Conservation (phyloP, 2,888 invertebrate genomes). For the Embidobia sp. region DNA sequence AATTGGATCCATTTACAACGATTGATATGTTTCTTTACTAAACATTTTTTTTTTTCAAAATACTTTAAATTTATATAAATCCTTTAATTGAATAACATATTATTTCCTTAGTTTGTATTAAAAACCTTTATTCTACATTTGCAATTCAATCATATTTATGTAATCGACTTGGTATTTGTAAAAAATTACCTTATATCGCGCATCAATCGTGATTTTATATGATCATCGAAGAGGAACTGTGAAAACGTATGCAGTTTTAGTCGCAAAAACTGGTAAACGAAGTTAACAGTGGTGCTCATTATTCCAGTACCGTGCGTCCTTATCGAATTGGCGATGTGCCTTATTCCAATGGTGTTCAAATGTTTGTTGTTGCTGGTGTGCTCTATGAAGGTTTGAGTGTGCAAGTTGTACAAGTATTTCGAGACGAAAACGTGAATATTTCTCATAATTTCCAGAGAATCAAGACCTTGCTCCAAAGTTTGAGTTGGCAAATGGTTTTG, state of each 20-base stretch:
- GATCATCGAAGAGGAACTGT: constrained; percentile 98
- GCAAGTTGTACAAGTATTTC: constrained; percentile 96
- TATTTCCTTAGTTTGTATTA: too few species aligned
- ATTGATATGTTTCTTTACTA: too few species aligned
- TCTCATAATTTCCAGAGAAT: constrained; percentile 98
- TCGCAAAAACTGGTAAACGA: constrained; percentile 95
- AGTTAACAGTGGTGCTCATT: constrained; percentile 96
- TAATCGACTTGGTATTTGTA: too few species aligned
- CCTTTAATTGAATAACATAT: constrained; percentile 3
- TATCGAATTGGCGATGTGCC: constrained; percentile 98
- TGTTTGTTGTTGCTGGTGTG: constrained; percentile 95
- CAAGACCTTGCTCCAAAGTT: constrained; percentile 97
- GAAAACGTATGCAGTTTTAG: constrained; percentile 97
- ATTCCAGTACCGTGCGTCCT: constrained; percentile 98
- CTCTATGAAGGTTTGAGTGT: constrained; percentile 98
- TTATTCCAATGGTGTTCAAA: constrained; percentile 96
- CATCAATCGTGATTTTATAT: constrained; percentile 95
- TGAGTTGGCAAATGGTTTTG: constrained; percentile 97
- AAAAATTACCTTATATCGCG: constrained; percentile 87
- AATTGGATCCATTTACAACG: too few species aligned
- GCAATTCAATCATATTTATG: too few species aligned
- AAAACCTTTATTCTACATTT: not conserved
- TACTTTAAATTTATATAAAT: too few species aligned
- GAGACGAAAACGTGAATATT: constrained; percentile 97
- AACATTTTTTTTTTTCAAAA: too few species aligned